These are phyloP conservation scores for Anhinga anhinga DNA, from an alignment of 2,113 vertebrate genomes.

Conservation along the genomic window DNA sequence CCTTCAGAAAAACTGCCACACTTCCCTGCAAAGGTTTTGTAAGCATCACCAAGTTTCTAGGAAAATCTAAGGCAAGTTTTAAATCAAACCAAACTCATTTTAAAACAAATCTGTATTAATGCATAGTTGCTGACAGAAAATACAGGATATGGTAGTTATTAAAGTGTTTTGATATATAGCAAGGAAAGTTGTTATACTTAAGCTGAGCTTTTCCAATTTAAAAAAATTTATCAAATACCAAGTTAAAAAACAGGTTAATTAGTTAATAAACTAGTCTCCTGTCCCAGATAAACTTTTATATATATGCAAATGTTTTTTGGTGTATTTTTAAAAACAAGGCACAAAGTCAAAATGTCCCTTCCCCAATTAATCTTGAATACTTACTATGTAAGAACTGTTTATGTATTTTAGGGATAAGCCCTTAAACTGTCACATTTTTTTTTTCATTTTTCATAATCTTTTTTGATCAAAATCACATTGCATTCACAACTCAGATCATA, in stretches of 20 bases:
- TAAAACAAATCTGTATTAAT: neutral
- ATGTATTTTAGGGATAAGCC: neutral
- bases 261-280: neutral
- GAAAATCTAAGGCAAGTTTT: neutral
- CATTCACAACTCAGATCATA: neutral
- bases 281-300: neutral
- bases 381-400: neutral
- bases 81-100: neutral
- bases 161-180: neutral
- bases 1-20: neutral
- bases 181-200: neutral
- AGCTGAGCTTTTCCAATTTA: neutral
- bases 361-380: neutral
- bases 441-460: neutral
- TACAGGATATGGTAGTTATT: neutral
- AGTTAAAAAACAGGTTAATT: neutral
- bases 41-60: neutral
- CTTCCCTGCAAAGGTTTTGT: neutral
- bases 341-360: neutral
- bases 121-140: neutral
- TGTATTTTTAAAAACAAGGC: neutral
- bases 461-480: neutral
- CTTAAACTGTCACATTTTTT: neutral
- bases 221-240: neutral
- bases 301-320: neutral